phyloP scores from a whole-genome alignment of 2,888 invertebrate species.

The Tetrapedia diversipes region DNA sequence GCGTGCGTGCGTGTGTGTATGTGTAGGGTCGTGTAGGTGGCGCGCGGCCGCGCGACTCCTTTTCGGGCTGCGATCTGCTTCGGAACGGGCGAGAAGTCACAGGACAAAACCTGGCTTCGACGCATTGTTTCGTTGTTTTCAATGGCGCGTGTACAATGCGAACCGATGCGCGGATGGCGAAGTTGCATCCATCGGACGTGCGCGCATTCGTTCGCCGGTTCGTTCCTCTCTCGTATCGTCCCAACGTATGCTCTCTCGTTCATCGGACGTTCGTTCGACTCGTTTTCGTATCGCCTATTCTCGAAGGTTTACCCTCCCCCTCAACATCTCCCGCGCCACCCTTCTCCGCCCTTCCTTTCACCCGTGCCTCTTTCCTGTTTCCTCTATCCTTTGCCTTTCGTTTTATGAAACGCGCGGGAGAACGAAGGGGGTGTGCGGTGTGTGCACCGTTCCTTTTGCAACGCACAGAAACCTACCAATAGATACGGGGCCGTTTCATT shows the following conservation, averaged over 20 bases:
- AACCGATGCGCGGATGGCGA: constrained; percentile 66
- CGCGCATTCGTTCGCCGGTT: constrained; percentile 62
- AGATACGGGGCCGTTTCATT: constrained; percentile 76
- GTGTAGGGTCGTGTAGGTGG: constrained; percentile 7
- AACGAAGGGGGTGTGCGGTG: constrained; percentile 19
- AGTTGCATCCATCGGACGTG: constrained; percentile 69
- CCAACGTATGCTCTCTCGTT: constrained; percentile 45
- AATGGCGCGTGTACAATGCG: constrained; percentile 78
- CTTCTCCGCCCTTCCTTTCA: constrained; percentile 1
- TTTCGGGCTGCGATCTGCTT: constrained; percentile 67
- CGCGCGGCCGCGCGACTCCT: constrained; percentile 54
- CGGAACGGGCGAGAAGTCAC: constrained; percentile 75
- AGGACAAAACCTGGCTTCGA: constrained; percentile 78
- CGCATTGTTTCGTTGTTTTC: constrained; percentile 77
- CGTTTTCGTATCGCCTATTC: constrained; percentile 69
- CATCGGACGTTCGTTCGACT: constrained; percentile 54
- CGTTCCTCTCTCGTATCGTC: constrained; percentile 56
- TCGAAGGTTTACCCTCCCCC: constrained; percentile 58
- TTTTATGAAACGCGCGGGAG: constrained; percentile 49
- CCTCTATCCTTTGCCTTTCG: constrained; percentile 38
- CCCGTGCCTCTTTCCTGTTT: constrained; percentile 23
- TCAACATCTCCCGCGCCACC: constrained; percentile 22
- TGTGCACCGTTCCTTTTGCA: constrained; percentile 32
- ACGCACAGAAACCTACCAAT: constrained; percentile 59
- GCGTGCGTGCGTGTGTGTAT: not conserved